Conservation (phyloP, 2,888 invertebrate genomes). For the Nemapogon koenigi region DNA sequence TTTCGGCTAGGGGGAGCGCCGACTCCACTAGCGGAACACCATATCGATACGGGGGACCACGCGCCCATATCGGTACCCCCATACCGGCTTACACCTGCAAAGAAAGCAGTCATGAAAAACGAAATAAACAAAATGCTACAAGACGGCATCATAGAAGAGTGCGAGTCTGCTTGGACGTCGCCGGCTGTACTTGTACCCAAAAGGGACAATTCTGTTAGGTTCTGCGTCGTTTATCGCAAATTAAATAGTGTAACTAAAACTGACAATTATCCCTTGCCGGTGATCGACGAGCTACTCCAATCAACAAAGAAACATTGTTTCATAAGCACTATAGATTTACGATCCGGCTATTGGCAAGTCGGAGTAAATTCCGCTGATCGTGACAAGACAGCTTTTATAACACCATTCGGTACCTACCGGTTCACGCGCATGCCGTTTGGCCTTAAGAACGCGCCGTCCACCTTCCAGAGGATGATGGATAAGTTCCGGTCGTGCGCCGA, state of each 20-base stretch:
- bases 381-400: too few species aligned
- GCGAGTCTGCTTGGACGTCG: slow-evolving; percentile 25
- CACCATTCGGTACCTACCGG: slow-evolving; percentile 20
- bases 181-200: slow-evolving; percentile 26
- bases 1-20: slow-evolving; percentile 16
- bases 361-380: slow-evolving; percentile 16
- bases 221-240: slow-evolving; percentile 24
- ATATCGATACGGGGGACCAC: slow-evolving; percentile 21
- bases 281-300: slow-evolving; percentile 27
- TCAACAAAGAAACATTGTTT: slow-evolving; percentile 18
- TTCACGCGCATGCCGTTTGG: slow-evolving; percentile 24
- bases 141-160: slow-evolving; percentile 24
- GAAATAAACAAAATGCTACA: slow-evolving; percentile 22
- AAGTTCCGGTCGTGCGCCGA: slow-evolving; percentile 14
- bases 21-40: slow-evolving; percentile 17
- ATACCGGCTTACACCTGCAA: too few species aligned
- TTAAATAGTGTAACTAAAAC: slow-evolving; percentile 17
- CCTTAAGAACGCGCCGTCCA: too few species aligned
- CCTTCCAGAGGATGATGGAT: slow-evolving; percentile 22
- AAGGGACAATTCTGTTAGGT: slow-evolving; percentile 18
- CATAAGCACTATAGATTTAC: slow-evolving; percentile 26
- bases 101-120: slow-evolving; percentile 18
- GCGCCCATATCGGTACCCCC: slow-evolving; percentile 24
- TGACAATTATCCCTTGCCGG: slow-evolving; percentile 23
- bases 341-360: slow-evolving; percentile 29